Percentiles rank a stretch among this genome's conserved stretches.
These are phyloP conservation scores for Picus viridis DNA, from an alignment of 2,797 vertebrate genomes.

Conservation along the genomic window DNA sequence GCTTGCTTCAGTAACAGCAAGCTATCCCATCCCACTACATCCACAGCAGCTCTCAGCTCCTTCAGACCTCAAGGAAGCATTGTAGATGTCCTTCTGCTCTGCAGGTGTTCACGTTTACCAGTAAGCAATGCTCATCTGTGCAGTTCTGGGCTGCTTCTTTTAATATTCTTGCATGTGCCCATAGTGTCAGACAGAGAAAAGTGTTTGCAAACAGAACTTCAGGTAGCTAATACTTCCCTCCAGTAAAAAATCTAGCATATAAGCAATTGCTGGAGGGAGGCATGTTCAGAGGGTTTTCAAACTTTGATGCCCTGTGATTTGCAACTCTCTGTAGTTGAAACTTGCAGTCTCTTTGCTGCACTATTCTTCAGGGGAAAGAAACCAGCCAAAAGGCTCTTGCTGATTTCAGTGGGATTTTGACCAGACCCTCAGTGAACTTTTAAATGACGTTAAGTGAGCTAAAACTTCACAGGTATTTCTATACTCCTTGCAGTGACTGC, in stretches of 20 bases:
- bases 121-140: neutral
- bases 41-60: neutral
- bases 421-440: slow-evolving; percentile 27
- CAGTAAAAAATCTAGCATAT: neutral
- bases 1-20: neutral
- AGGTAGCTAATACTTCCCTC: neutral
- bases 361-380: slow-evolving; percentile 11
- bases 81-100: neutral
- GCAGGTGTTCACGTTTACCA: neutral
- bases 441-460: slow-evolving; percentile 17
- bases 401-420: slow-evolving; percentile 44
- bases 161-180: neutral
- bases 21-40: neutral
- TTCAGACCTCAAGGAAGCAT: neutral
- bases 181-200: neutral
- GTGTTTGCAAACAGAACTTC: slow-evolving; percentile 41
- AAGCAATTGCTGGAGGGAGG: slow-evolving; percentile 54
- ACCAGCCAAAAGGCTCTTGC: neutral
- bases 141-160: neutral
- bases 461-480: slow-evolving; percentile 12
- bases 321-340: slow-evolving; percentile 58
- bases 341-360: slow-evolving; percentile 3
- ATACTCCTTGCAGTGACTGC: neutral
- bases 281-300: slow-evolving; percentile 49
- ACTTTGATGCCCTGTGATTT: slow-evolving; percentile 67